Percentiles rank a stretch among this genome's conserved stretches.
Evolutionary conservation across 2,888 invertebrate species (phyloP).

Genomic region (Stegana nigrithorax): DNA sequence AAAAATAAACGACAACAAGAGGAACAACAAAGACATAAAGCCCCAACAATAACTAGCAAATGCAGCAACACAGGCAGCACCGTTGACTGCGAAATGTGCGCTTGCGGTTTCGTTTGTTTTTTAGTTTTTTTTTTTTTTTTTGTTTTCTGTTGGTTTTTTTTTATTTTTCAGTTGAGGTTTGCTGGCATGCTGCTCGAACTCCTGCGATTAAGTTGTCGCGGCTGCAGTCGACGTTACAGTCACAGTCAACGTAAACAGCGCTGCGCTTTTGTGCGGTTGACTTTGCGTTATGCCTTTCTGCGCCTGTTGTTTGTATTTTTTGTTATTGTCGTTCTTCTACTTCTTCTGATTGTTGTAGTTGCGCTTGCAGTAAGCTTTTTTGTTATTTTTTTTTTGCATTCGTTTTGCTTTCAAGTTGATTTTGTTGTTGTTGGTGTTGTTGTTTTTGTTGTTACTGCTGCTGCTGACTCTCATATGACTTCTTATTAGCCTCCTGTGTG

Average conservation of each 20-base stretch:
- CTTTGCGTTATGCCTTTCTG: conserved; percentile 7
- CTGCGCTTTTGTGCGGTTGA: conserved; percentile 5
- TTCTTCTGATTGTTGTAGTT: conserved; percentile 11
- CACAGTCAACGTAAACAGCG: neutral
- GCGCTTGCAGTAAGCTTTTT: conserved; percentile 19
- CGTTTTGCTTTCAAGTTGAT: conserved; percentile 13
- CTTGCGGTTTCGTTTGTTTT: neutral
- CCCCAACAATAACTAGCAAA: no score
- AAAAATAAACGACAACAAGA: no score
- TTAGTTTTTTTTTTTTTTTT: neutral
- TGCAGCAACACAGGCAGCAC: no score
- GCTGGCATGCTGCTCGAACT: neutral
- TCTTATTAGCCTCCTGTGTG: conserved; percentile 30
- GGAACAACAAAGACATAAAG: no score
- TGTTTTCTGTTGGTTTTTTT: neutral
- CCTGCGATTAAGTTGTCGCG: conserved; percentile 9
- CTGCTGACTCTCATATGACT: conserved; percentile 17
- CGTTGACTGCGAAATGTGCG: neutral
- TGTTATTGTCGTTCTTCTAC: conserved; percentile 23
- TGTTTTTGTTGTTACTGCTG: conserved; percentile 22
- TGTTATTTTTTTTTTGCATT: conserved; percentile 26
- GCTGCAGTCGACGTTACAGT: neutral
- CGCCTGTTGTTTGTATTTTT: conserved; percentile 19
- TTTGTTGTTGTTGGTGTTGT: conserved; percentile 37
- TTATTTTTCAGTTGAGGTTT: neutral